These are phyloP conservation scores for Nymphalis urticae DNA, from an alignment of 2,888 invertebrate genomes.

Conservation along the genomic window DNA sequence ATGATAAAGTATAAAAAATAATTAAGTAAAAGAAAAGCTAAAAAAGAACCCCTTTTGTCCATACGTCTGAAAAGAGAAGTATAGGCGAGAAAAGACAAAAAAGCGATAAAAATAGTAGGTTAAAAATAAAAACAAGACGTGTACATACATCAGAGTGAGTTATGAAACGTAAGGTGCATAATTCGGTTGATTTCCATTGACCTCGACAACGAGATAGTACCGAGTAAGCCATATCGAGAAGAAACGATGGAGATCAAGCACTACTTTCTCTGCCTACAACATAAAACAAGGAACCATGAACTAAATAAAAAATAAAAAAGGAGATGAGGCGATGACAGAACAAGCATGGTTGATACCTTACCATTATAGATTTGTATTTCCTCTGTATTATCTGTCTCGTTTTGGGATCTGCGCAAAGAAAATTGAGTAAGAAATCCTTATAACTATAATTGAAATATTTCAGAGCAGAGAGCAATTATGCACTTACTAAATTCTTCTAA, in stretches of 20 bases:
- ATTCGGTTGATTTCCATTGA: slow-evolving; percentile 62
- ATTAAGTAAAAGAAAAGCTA: background rate
- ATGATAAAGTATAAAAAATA: background rate
- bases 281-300: slow-evolving; percentile 63
- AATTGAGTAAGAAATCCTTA: background rate
- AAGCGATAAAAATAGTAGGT: slow-evolving; percentile 42
- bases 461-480: background rate
- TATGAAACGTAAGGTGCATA: slow-evolving; percentile 70
- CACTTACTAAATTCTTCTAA: slow-evolving; percentile 99
- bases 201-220: slow-evolving; percentile 65
- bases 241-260: slow-evolving; percentile 89
- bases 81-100: slow-evolving; percentile 34
- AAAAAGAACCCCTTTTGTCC: slow-evolving; percentile 12
- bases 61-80: slow-evolving; percentile 22
- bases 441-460: too few species aligned
- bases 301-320: slow-evolving; percentile 52
- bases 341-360: slow-evolving; percentile 77
- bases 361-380: slow-evolving; percentile 99
- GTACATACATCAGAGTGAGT: slow-evolving; percentile 72
- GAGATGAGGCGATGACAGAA: slow-evolving; percentile 36
- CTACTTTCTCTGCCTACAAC: slow-evolving; percentile 89
- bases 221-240: slow-evolving; percentile 86
- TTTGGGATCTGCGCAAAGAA: slow-evolving; percentile 93
- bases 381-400: slow-evolving; percentile 97
- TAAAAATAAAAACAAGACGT: slow-evolving; percentile 52